Evolutionary conservation across 2,113 vertebrate genomes (phyloP).

Genomic region (Echinops telfairi): DNA sequence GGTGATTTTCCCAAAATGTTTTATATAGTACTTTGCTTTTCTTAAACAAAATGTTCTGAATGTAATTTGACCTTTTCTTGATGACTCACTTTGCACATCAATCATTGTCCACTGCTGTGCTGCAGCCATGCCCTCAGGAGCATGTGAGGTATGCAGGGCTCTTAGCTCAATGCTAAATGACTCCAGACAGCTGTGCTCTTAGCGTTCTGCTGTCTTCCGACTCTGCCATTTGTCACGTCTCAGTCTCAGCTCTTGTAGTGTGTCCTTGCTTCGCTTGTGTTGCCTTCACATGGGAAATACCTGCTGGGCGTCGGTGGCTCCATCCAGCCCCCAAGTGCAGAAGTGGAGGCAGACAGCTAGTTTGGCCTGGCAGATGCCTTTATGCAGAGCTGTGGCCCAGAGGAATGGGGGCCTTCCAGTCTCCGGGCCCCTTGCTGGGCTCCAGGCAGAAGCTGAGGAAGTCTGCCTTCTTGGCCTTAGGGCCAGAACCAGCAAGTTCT

Average conservation of each 20-base stretch:
- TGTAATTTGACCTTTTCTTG: conserved; percentile 66
- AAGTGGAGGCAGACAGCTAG: neutral
- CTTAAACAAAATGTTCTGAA: conserved; percentile 74
- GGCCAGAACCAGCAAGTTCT: neutral
- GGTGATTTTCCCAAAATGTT: conserved; percentile 67
- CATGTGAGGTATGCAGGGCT: conserved; percentile 1
- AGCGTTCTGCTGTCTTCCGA: neutral
- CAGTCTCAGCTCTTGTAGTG: neutral
- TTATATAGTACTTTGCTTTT: conserved; percentile 55
- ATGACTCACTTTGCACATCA: conserved; percentile 66
- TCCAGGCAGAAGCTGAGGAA: neutral
- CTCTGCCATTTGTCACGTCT: conserved; percentile 33
- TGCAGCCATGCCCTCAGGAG: neutral
- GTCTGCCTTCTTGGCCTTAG: neutral
- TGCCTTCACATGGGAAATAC: neutral
- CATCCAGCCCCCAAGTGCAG: neutral
- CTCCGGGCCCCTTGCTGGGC: neutral
- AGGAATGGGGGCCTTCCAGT: neutral
- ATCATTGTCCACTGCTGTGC: neutral
- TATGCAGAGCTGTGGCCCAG: neutral
- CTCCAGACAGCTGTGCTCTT: neutral
- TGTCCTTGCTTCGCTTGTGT: neutral
- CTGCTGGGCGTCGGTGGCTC: neutral
- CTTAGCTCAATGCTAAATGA: conserved; percentile 11
- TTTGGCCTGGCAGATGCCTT: neutral